phyloP scores from a whole-genome alignment of 1,140 invertebrate species.

The Chionoecetes opilio region DNA sequence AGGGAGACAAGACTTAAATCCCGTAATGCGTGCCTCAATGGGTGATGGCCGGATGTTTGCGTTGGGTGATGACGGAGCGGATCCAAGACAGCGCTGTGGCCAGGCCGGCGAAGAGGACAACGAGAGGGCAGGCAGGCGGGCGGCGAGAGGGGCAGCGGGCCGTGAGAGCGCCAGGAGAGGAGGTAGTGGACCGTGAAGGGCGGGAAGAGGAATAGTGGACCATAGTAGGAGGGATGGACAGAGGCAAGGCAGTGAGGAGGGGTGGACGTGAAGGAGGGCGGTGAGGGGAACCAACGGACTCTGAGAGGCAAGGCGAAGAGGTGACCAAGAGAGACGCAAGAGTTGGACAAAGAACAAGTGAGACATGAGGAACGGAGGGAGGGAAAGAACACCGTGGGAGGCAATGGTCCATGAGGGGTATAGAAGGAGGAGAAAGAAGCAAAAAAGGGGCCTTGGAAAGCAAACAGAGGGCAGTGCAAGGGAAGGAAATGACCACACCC shows the following conservation, averaged over 20 bases:
- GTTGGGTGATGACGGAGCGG: background rate
- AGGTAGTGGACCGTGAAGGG: slow-evolving; percentile 23
- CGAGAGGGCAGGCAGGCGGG: background rate
- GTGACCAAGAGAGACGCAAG: slow-evolving; percentile 25
- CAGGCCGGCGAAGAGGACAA: too few species aligned
- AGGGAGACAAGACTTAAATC: background rate
- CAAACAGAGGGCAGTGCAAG: background rate
- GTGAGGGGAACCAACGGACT: background rate
- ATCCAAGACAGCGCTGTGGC: background rate
- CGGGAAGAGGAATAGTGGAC: slow-evolving; percentile 24
- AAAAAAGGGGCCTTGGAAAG: background rate
- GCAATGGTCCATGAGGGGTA: background rate
- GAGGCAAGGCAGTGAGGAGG: background rate
- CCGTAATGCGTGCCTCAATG: background rate
- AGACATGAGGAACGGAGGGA: background rate
- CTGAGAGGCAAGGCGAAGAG: too few species aligned
- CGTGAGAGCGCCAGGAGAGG: background rate
- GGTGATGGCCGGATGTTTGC: slow-evolving; percentile 3
- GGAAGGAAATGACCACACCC: background rate
- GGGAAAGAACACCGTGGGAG: background rate
- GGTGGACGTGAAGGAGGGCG: background rate
- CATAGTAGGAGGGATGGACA: background rate
- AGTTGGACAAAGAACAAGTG: background rate
- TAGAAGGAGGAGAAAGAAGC: background rate
- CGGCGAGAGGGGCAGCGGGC: background rate